Conservation (phyloP, 2,797 vertebrate genomes). For the Microhierax caerulescens region DNA sequence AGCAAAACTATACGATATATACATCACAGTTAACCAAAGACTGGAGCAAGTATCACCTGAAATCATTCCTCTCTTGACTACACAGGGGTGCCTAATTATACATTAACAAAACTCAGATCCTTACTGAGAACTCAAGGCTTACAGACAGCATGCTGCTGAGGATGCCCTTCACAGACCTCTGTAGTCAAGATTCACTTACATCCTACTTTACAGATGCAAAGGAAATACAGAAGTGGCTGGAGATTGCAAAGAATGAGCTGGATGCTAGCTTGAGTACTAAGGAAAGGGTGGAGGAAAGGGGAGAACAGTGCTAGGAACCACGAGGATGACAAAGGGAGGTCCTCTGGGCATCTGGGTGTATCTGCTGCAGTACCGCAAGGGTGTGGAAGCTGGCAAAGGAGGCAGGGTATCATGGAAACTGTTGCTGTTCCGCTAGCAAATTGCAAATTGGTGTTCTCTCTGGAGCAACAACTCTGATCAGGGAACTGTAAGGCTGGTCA, state of each 20-base stretch:
- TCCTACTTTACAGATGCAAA: neutral
- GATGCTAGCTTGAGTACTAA: neutral
- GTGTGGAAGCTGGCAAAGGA: neutral
- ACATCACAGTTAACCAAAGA: neutral
- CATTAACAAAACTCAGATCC: neutral
- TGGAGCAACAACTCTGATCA: neutral
- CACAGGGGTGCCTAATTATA: conserved; percentile 26
- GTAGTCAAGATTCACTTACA: neutral
- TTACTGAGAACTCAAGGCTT: conserved; percentile 14
- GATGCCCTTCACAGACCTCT: conserved; percentile 19
- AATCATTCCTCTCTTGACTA: neutral
- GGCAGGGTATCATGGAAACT: neutral
- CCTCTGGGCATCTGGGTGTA: neutral
- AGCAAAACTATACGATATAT: neutral
- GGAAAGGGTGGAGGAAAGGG: neutral
- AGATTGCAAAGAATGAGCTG: neutral
- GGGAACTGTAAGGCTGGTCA: neutral
- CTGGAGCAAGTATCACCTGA: neutral
- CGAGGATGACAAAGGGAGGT: neutral
- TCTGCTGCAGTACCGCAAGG: neutral
- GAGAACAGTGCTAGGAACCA: neutral
- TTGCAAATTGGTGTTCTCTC: neutral
- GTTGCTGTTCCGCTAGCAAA: neutral
- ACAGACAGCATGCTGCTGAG: conserved; percentile 17
- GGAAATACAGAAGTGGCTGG: neutral